Base-by-base conservation (phyloP, 2,797 vertebrate species). In the Gallirallus australis region DNA sequence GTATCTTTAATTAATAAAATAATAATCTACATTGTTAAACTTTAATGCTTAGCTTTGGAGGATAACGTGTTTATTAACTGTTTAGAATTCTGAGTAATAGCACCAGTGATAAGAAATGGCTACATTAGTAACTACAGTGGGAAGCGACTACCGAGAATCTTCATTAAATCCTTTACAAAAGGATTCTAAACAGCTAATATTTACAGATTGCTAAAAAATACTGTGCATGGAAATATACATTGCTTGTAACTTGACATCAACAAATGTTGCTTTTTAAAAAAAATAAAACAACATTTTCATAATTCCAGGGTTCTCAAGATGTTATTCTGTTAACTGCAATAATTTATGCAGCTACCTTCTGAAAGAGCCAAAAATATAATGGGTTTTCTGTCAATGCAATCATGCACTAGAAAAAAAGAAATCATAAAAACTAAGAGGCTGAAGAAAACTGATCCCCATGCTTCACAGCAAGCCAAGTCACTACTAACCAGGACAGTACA, bases 341-440 rank as follows among this genome's bases (percentile, higher is more conserved):
- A 87, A 35, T 87, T 89, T 94, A 86, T 89, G 82, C 76, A 89
- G 86, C 69, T 91, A 94, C 70, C 71, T 81, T 92, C 45, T 90
- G 81, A 75, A 19, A 68, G 30, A 61, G 71, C 79, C 91, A 97
- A 79, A 88, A 90, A 93, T 73, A 91, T 78, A 81, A 94, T 33
- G 72, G 19, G 59, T 65, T 98, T 97, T 97, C 95, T 88, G 83
- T 89, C 93, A 94, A 53, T 40, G 40, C 73, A 78, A 89, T 40
- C 59, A 33, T 75, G 71, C 40, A 82, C 11, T 27, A 68, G 48
- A 76, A 96, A 88, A 85, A 96, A 35, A 90, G 40, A 82, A 82
- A 91, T 52, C n/a, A 59, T 90, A 89, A 92, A 90, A 97, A 86
- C 50, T 63, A 88, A 89, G 68, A 78, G 7, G 71, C 69, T 94